Conservation (phyloP, 2,888 invertebrate species). For the Selenia dentaria region DNA sequence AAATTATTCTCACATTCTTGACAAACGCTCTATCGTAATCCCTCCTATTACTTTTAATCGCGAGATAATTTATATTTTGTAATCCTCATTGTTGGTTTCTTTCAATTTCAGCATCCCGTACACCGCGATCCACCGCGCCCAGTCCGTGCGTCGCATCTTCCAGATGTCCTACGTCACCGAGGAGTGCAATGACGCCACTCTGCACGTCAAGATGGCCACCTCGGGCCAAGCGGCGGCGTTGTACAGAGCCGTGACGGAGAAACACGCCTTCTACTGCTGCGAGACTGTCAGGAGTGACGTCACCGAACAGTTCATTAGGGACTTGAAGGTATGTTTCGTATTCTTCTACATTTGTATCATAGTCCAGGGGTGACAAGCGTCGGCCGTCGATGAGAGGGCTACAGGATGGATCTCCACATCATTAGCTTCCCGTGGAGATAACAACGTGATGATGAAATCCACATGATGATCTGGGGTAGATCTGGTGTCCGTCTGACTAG, state of each 20-base stretch:
- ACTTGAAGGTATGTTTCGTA: constrained; percentile 89
- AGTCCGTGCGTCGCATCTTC: constrained; percentile 89
- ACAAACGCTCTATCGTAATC: too few species aligned
- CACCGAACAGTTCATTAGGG: constrained; percentile 94
- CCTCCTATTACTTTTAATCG: too few species aligned
- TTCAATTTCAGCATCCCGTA: constrained; percentile 88
- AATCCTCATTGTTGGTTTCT: constrained; percentile 1
- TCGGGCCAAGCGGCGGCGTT: constrained; percentile 92
- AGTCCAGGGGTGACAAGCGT: too few species aligned
- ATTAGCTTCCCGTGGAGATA: too few species aligned
- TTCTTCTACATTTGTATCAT: too few species aligned
- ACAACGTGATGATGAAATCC: too few species aligned
- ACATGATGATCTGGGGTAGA: too few species aligned
- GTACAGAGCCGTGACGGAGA: constrained; percentile 95
- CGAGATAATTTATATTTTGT: too few species aligned
- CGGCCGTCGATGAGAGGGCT: too few species aligned
- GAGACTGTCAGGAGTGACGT: constrained; percentile 95
- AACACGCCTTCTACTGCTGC: constrained; percentile 96
- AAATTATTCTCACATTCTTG: too few species aligned
- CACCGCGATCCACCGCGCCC: constrained; percentile 92
- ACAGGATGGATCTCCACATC: too few species aligned
- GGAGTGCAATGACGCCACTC: constrained; percentile 87
- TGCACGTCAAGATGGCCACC: constrained; percentile 92
- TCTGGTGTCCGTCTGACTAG: too few species aligned
- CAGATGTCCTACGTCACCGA: constrained; percentile 89